phyloP scores from a whole-genome alignment of 2,797 vertebrate species.

The Pitangus sulphuratus region DNA sequence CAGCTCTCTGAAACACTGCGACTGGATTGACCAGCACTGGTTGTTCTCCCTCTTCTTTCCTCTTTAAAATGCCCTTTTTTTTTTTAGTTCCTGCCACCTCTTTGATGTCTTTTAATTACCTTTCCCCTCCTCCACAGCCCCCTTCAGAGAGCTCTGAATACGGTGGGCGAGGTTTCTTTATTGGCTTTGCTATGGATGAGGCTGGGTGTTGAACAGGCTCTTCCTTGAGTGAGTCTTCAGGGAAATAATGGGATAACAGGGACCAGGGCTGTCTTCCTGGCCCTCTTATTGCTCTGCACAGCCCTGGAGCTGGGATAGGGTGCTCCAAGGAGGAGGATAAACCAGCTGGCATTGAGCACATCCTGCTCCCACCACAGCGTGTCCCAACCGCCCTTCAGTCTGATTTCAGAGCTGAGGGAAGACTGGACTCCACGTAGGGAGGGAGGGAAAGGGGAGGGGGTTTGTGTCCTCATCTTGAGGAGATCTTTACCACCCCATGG shows the following conservation, averaged over 20 bases:
- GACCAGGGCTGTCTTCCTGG: background rate
- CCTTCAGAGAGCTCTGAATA: background rate
- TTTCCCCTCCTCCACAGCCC: background rate
- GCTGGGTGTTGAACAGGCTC: background rate
- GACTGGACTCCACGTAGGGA: fast-evolving
- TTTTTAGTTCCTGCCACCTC: background rate
- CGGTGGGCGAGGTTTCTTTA: background rate
- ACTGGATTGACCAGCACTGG: background rate
- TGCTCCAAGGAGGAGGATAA: background rate
- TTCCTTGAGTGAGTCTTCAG: background rate
- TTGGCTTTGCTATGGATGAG: background rate
- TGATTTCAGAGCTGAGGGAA: background rate
- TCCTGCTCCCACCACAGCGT: background rate
- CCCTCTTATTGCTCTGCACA: background rate
- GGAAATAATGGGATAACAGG: background rate
- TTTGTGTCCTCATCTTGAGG: background rate
- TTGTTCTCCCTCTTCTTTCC: background rate
- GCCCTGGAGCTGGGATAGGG: background rate
- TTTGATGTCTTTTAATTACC: slow-evolving; percentile 33
- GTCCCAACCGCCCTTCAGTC: background rate
- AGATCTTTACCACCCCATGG: background rate
- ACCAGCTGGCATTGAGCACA: fast-evolving
- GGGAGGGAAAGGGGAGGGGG: background rate
- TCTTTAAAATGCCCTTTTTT: background rate
- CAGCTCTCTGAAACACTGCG: background rate